phyloP scores from a whole-genome alignment of 2,797 vertebrate species.

The Mallotus villosus region DNA sequence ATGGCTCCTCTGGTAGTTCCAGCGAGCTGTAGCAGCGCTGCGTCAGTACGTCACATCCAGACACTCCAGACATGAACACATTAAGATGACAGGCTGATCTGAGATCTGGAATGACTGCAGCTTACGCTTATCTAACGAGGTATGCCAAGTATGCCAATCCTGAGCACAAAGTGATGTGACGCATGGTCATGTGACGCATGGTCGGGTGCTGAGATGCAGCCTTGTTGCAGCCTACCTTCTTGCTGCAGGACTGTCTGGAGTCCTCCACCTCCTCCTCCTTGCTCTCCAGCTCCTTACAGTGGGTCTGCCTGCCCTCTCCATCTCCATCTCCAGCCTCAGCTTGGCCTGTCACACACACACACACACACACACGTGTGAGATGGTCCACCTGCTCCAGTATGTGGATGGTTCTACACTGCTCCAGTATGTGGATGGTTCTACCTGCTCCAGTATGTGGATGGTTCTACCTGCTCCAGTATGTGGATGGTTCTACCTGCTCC shows the following conservation, averaged over 20 bases:
- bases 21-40: constrained; percentile 8
- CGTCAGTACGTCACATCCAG: background rate
- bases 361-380: background rate
- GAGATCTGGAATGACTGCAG: too few relatives aligned
- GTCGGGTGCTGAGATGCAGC: background rate
- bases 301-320: constrained; percentile 92
- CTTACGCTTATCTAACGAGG: background rate
- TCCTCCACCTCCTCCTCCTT: constrained; percentile 98
- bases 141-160: background rate
- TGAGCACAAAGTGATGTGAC: background rate
- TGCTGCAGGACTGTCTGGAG: constrained; percentile 91
- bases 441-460: constrained; percentile 75
- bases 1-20: constrained; percentile 37
- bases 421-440: constrained; percentile 43
- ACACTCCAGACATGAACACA: background rate
- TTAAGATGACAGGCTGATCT: background rate
- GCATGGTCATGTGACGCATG: background rate
- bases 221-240: constrained; percentile 81
- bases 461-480: constrained; percentile 92
- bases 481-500: constrained; percentile 94
- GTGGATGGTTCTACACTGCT: constrained; percentile 81
- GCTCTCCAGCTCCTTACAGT: constrained; percentile 92
- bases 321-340: constrained; percentile 97
- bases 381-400: constrained; percentile 79
- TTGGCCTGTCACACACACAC: constrained; percentile 77